Evolutionary conservation across 2,888 invertebrate genomes (phyloP), one percentile per base, ranked within the genome.

Genomic region (Philhelius pedissequus): DNA sequence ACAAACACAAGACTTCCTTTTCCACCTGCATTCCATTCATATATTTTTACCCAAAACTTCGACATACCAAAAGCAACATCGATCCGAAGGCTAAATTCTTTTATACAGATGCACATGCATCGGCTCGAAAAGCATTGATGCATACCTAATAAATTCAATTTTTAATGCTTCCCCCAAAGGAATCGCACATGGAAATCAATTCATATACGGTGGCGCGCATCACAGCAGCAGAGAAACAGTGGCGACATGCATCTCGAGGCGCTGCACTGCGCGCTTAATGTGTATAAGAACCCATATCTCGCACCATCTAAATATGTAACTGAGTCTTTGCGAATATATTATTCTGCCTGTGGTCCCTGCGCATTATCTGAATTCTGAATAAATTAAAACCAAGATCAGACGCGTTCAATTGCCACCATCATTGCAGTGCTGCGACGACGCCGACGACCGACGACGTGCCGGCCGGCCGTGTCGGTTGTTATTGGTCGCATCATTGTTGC

Each of bases 251-350:
- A 75, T 71, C 84, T 80, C 25, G 58, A 43, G 79, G 84, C 70
- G 64, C 40, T 78, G 58, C n/a, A n/a, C n/a, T n/a, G n/a, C n/a
- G n/a, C 35, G 62, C 71, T 75, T 75, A 84, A 84, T 84, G 75
- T 45, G 54, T 66, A 48, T 48, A 80, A 80, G 79, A 84, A 38
- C 35, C 60, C 75, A 84, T 84, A 84, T 84, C 84, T 84, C 84
- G 84, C 84, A 76, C 84, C 79, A 84, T 84, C 84, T 84, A 71
- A 84, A 84, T 84, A 80, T 84, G 75, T 80, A 80, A 80, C 79
- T 76, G 84, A 84, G 79, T 80, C 62, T 64, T n/a, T 84, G 70
- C 73, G 84, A 76, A 84, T 84, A 80, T 48, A 79, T 80, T 43
- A 54, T 79, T 79, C 52, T 76, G 71, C 75, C 68, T n/a, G 64